A percentile compares a stretch with the other conserved stretches of the same genome.
Conservation (phyloP, 2,888 invertebrate species). For the Portevinia maculata region DNA sequence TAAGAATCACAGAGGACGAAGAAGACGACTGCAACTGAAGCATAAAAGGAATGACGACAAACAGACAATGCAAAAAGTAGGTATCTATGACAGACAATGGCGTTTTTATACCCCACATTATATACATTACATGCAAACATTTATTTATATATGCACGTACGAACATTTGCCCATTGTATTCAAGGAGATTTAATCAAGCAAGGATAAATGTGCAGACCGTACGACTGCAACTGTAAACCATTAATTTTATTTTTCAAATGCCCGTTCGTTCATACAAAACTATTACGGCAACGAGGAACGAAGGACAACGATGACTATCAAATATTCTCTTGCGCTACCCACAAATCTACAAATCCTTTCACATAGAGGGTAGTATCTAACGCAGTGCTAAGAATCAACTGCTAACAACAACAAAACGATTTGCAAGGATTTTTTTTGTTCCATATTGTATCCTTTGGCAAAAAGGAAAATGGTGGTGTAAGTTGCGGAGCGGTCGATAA, state of each 20-base stretch:
- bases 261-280: slow-evolving; percentile 52
- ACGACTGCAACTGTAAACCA: slow-evolving; percentile 72
- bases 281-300: slow-evolving; percentile 43
- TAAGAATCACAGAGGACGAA: slow-evolving; percentile 40
- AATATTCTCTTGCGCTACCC: slow-evolving; percentile 33
- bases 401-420: slow-evolving; percentile 58
- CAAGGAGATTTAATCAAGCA: slow-evolving; percentile 68
- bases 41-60: slow-evolving; percentile 16
- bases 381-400: slow-evolving; percentile 45
- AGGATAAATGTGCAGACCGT: slow-evolving; percentile 61
- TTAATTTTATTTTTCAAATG: slow-evolving; percentile 71
- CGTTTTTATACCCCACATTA: slow-evolving; percentile 41
- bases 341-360: slow-evolving; percentile 49
- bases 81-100: slow-evolving; percentile 56
- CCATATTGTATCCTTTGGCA: slow-evolving; percentile 4
- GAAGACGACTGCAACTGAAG: slow-evolving; percentile 44
- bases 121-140: slow-evolving; percentile 10
- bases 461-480: slow-evolving; percentile 57
- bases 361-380: slow-evolving; percentile 20
- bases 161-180: slow-evolving; percentile 39
- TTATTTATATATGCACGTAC: slow-evolving; percentile 1
- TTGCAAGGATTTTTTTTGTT: slow-evolving; percentile 51
- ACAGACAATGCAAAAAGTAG: slow-evolving; percentile 45
- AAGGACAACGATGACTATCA: slow-evolving; percentile 51
- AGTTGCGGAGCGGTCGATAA: slow-evolving; percentile 63